Evolutionary conservation across 2,888 invertebrate genomes (phyloP).

Genomic region (Ennomos erosarius): DNA sequence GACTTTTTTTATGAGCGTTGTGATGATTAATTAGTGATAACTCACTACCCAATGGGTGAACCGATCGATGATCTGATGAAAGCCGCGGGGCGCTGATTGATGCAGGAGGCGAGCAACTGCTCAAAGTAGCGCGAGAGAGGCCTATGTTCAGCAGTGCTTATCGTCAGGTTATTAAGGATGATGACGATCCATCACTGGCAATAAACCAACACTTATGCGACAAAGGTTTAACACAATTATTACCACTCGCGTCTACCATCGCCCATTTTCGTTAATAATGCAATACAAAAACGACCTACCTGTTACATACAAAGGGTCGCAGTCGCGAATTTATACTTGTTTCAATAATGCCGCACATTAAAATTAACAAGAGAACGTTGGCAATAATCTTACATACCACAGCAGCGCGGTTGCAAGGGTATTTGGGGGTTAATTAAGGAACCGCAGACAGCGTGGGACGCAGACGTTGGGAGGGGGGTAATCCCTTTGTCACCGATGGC

Average conservation of each 20-base stretch:
- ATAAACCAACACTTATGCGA: not conserved
- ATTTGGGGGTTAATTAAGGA: slow-evolving; percentile 84
- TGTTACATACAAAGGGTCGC: slow-evolving; percentile 57
- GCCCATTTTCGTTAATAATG: slow-evolving; percentile 3
- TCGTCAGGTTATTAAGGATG: too few relatives aligned
- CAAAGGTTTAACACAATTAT: not conserved
- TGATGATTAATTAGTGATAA: too few relatives aligned
- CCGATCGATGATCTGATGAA: too few relatives aligned
- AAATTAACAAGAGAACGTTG: slow-evolving; percentile 77
- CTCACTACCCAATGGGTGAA: too few relatives aligned
- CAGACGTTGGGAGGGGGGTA: slow-evolving; percentile 55
- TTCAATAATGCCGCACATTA: slow-evolving; percentile 77
- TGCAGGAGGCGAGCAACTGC: too few relatives aligned
- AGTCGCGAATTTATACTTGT: slow-evolving; percentile 66
- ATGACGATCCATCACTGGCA: not conserved
- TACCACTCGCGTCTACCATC: not conserved
- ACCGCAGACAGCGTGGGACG: slow-evolving; percentile 70
- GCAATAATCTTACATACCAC: slow-evolving; percentile 77
- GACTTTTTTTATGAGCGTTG: too few relatives aligned
- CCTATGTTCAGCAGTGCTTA: too few relatives aligned
- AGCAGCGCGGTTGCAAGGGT: slow-evolving; percentile 67
- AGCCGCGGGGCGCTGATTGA: too few relatives aligned
- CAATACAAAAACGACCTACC: slow-evolving; percentile 23
- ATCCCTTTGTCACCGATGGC: slow-evolving; percentile 79
- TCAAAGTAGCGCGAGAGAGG: too few relatives aligned